Evolutionary conservation across 2,888 invertebrate species (phyloP).

Genomic region (Morpho achilles): DNA sequence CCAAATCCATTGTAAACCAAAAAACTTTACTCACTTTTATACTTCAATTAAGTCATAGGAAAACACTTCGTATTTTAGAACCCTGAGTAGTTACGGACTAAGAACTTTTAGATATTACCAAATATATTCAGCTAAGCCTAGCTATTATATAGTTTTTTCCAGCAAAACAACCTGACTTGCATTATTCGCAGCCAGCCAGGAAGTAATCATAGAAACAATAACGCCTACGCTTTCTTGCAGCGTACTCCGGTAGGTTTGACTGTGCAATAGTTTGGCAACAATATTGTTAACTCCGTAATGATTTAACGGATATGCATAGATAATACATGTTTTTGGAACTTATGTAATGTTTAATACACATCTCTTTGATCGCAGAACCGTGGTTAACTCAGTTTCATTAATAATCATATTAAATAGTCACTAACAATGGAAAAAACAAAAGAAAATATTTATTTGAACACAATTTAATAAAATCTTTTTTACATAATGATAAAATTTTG

Average conservation of each 20-base stretch:
- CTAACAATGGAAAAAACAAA: too few species aligned
- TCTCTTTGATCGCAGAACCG: not conserved
- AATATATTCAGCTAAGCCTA: not conserved
- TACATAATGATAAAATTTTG: too few species aligned
- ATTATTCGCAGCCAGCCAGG: slow-evolving; percentile 20
- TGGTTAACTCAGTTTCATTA: too few species aligned
- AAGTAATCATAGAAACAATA: slow-evolving; percentile 29
- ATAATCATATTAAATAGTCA: too few species aligned
- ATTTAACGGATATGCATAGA: slow-evolving; percentile 23
- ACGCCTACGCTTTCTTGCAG: slow-evolving; percentile 22
- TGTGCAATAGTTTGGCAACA: slow-evolving; percentile 25
- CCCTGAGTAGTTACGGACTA: not conserved
- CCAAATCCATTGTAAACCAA: not conserved
- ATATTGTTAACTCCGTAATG: slow-evolving; percentile 24
- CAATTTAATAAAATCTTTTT: too few species aligned
- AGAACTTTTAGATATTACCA: not conserved
- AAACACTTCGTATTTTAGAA: not conserved
- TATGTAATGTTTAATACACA: slow-evolving; percentile 4
- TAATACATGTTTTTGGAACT: slow-evolving; percentile 13
- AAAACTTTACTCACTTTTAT: not conserved
- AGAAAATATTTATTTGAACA: too few species aligned
- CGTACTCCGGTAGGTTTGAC: slow-evolving; percentile 18
- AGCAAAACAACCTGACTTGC: slow-evolving; percentile 19
- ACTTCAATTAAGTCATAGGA: not conserved
- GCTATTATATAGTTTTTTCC: not conserved